These are phyloP conservation scores for Etheostoma perlongum DNA, from an alignment of 2,797 vertebrate species.

Conservation along the genomic window DNA sequence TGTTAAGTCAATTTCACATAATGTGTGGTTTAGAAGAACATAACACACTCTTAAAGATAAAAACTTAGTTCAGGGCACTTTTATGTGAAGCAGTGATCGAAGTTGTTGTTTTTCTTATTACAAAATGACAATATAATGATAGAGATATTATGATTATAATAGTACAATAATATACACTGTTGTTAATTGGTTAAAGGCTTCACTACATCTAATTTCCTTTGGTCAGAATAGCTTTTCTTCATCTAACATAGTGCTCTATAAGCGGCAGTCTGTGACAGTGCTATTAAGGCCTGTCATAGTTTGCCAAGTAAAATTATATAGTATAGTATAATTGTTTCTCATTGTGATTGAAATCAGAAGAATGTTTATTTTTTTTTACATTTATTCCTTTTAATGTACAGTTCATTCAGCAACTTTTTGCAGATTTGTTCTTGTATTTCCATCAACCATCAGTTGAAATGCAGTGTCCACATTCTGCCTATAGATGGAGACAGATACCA, in stretches of 20 bases:
- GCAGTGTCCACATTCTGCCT: slow-evolving; percentile 34
- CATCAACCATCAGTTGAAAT: not conserved
- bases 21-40: not conserved
- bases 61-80: not conserved
- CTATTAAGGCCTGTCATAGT: not conserved
- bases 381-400: too few relatives aligned
- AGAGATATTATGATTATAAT: not conserved
- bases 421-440: not conserved
- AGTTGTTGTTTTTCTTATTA: not conserved
- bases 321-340: not conserved
- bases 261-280: not conserved
- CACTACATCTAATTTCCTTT: not conserved
- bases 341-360: not conserved
- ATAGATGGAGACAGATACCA: slow-evolving; percentile 75
- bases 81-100: not conserved
- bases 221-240: not conserved
- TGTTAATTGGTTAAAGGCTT: not conserved
- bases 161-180: not conserved
- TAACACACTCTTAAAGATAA: not conserved
- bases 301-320: not conserved
- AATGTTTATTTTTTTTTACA: not conserved
- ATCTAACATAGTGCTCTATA: not conserved
- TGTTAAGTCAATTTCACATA: not conserved
- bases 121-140: not conserved
- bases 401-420: not conserved